phyloP scores from a whole-genome alignment of 2,113 vertebrate species.

The Pheucticus melanocephalus region DNA sequence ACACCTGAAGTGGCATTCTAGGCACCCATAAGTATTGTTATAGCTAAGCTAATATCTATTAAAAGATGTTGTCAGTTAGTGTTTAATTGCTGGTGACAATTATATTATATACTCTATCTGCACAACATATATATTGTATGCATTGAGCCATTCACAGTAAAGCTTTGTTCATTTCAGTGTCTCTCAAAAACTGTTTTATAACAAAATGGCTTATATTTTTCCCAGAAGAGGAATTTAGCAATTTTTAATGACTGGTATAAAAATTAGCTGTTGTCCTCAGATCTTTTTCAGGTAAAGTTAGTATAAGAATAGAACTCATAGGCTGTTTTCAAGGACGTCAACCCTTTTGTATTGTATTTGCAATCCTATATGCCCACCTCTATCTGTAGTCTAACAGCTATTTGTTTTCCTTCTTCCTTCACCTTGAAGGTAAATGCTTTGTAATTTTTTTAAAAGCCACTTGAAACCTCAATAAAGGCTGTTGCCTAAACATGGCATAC shows the following conservation, averaged over 20 bases:
- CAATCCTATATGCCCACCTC: constrained; percentile 62
- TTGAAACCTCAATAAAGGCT: constrained; percentile 81
- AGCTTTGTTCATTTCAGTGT: constrained; percentile 68
- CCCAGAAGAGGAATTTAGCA: constrained; percentile 73
- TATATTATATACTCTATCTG: constrained; percentile 55
- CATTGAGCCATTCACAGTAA: constrained; percentile 65
- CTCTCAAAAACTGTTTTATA: constrained; percentile 78
- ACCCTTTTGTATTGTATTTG: constrained; percentile 70
- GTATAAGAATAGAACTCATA: constrained; percentile 63
- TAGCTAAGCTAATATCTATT: constrained; percentile 62
- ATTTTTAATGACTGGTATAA: constrained; percentile 79
- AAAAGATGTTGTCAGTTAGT: constrained; percentile 60
- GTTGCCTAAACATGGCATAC: constrained; percentile 77
- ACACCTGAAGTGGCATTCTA: constrained; percentile 71
- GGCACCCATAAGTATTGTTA: constrained; percentile 60
- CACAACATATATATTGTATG: constrained; percentile 69
- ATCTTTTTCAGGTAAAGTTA: constrained; percentile 73
- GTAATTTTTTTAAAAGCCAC: constrained; percentile 74
- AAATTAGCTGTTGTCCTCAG: constrained; percentile 72
- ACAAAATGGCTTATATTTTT: constrained; percentile 80
- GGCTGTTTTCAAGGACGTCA: constrained; percentile 68
- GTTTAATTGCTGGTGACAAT: constrained; percentile 67
- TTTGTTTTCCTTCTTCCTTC: constrained; percentile 68
- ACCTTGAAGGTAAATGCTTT: constrained; percentile 74
- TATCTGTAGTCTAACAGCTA: constrained; percentile 65